Percentiles rank a stretch among this genome's conserved stretches.
These are phyloP conservation scores for Sphenodon punctatus DNA, from an alignment of 2,797 vertebrate species.

Conservation along the genomic window DNA sequence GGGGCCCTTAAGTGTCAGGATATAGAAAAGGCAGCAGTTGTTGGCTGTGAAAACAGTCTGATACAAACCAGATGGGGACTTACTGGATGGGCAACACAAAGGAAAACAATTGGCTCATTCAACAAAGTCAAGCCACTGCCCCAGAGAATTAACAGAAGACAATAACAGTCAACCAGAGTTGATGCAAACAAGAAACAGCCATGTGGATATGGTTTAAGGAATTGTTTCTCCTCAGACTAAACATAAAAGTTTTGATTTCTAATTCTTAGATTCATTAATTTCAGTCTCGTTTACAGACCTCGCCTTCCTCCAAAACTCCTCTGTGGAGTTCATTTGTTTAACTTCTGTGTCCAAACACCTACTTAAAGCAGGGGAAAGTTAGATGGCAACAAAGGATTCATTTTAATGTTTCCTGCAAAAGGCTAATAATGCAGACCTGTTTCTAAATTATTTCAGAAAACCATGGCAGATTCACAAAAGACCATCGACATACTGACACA, in stretches of 20 bases:
- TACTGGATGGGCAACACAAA: conserved; percentile 84
- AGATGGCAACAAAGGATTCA: conserved; percentile 26
- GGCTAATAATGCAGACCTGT: conserved; percentile 51
- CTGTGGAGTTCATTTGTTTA: conserved; percentile 59
- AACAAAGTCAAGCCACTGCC: conserved; percentile 78
- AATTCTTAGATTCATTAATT: conserved; percentile 77
- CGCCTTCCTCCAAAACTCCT: conserved; percentile 56
- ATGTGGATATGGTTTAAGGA: conserved; percentile 72
- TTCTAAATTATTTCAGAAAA: conserved; percentile 51
- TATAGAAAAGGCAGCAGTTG: conserved; percentile 84
- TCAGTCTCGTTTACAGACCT: conserved; percentile 56
- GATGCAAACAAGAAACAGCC: conserved; percentile 81
- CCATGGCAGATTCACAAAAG: conserved; percentile 13
- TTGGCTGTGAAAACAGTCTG: conserved; percentile 88
- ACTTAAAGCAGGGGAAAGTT: conserved; percentile 42
- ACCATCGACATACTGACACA: neutral
- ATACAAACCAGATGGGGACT: conserved; percentile 90
- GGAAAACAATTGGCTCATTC: conserved; percentile 85
- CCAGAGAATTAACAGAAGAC: conserved; percentile 77
- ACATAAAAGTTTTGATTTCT: conserved; percentile 80
- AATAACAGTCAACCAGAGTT: conserved; percentile 76
- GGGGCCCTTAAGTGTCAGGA: conserved; percentile 84
- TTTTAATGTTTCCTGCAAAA: conserved; percentile 64
- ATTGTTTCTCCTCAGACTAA: conserved; percentile 79
- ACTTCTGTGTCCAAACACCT: conserved; percentile 55